Base-by-base conservation (phyloP, 2,113 vertebrate species). In the Antigone vipio region DNA sequence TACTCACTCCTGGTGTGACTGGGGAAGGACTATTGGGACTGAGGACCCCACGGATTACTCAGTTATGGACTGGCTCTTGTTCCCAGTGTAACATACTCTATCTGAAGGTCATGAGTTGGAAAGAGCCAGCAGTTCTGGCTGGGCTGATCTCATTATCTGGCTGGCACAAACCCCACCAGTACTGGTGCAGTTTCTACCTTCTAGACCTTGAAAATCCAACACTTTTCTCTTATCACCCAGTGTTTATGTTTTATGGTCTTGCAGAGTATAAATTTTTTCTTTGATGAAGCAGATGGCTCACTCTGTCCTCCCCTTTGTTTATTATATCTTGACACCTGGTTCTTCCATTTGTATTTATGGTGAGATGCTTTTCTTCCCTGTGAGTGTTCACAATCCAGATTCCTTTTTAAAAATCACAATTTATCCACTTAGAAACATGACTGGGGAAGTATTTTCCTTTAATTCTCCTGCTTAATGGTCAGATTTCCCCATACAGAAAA, bases 241-340 rank as follows among this genome's bases (percentile, higher is more conserved):
- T 89, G 94, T 91, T 96, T 95, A 89, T 49, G 15, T 78, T 95
- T 66, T 79, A 27, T 49, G 66, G 53, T 56, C 74, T 96, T 91
- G 27, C 27, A 72, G 84, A 24, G 30, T 89, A 91, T 72, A 56
- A 91, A 63, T 6, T 52, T 72, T 91, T 84, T 78, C 86, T 97
- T 95, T 95, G 89, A 95, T 91, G 91, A 85, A 87, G 73, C 93
- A 96, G 93, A 94, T 94, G 94, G 93, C 80, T 94, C 64, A 53
- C 64, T 78, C 69, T 60, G 47, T 92, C 62, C 64, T 94, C 89
- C 69, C 66, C 18, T 89, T 85, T 89, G 77, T 92, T 93, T 95
- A 71, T 87, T 75, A 15, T 82, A 93, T 89, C 93, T 95, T 94
- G 84, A 92, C 92, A 94, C 89, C 49, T 82, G 56, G 35, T 87